phyloP scores from a whole-genome alignment of 2,888 invertebrate genomes.

The Neoaliturus tenellus region DNA sequence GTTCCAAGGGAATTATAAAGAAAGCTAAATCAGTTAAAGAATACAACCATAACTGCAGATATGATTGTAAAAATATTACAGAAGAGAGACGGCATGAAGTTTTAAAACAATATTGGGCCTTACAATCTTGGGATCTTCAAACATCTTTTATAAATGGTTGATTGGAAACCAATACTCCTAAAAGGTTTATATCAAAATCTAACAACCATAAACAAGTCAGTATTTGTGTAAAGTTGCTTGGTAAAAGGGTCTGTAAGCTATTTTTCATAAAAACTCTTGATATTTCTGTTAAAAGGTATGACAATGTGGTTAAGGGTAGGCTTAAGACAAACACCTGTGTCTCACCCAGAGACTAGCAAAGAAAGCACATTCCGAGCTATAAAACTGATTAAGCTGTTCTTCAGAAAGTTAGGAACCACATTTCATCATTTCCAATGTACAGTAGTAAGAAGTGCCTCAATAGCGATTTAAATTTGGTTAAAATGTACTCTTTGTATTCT shows the following conservation, averaged over 20 bases:
- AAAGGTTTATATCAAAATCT: too few relatives aligned
- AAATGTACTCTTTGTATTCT: conserved; percentile 12
- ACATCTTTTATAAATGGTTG: too few relatives aligned
- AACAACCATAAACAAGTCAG: too few relatives aligned
- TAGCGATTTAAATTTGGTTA: neutral
- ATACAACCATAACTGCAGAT: conserved; percentile 6
- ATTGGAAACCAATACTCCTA: too few relatives aligned
- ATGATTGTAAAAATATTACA: conserved; percentile 14
- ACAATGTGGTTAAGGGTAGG: conserved; percentile 25
- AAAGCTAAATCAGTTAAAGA: conserved; percentile 4
- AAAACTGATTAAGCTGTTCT: neutral
- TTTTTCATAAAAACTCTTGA: too few relatives aligned
- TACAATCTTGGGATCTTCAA: too few relatives aligned
- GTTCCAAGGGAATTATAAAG: neutral
- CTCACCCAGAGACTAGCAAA: neutral
- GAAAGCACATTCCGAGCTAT: neutral
- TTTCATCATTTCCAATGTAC: conserved; percentile 20
- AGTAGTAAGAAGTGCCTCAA: conserved; percentile 1
- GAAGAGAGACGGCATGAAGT: neutral
- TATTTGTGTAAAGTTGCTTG: too few relatives aligned
- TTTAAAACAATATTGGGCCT: too few relatives aligned
- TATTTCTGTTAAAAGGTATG: too few relatives aligned
- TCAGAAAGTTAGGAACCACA: neutral
- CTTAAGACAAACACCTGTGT: neutral
- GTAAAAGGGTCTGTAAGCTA: too few relatives aligned